Evolutionary conservation across 1,140 invertebrate genomes (phyloP).

Genomic region (Cyclina sinensis): DNA sequence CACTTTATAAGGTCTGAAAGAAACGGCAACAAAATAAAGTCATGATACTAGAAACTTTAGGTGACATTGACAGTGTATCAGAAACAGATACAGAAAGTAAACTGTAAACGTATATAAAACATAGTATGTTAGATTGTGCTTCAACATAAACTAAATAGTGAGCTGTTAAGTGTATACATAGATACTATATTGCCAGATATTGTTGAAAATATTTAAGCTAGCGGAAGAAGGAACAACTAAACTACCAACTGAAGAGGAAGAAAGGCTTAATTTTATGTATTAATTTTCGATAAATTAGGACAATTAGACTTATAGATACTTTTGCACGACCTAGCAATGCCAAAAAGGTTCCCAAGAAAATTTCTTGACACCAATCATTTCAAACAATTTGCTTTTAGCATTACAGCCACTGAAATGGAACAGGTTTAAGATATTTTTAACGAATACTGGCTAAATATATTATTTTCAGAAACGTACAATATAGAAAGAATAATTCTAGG

Average conservation of each 20-base stretch:
- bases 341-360: slow-evolving; percentile 2
- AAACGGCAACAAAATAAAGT: slow-evolving; percentile 37
- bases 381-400: slow-evolving; percentile 2
- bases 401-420: background rate
- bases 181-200: background rate
- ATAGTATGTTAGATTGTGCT: slow-evolving; percentile 62
- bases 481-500: background rate
- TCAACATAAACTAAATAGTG: slow-evolving; percentile 61
- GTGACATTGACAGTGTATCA: slow-evolving; percentile 26
- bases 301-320: no score
- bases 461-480: background rate
- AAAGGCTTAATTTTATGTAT: no score
- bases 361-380: no score
- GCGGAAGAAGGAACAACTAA: background rate
- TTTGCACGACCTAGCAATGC: no score
- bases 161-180: slow-evolving; percentile 55
- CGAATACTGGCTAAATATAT: no score
- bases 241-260: background rate
- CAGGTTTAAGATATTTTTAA: no score
- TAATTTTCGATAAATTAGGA: no score
- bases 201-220: slow-evolving; percentile 12
- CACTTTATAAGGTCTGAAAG: slow-evolving; percentile 4
- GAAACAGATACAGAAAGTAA: background rate
- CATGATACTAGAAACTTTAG: slow-evolving; percentile 26
- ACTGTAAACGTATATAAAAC: slow-evolving; percentile 12